phyloP scores from a whole-genome alignment of 2,113 vertebrate species.

The Rattus rattus region DNA sequence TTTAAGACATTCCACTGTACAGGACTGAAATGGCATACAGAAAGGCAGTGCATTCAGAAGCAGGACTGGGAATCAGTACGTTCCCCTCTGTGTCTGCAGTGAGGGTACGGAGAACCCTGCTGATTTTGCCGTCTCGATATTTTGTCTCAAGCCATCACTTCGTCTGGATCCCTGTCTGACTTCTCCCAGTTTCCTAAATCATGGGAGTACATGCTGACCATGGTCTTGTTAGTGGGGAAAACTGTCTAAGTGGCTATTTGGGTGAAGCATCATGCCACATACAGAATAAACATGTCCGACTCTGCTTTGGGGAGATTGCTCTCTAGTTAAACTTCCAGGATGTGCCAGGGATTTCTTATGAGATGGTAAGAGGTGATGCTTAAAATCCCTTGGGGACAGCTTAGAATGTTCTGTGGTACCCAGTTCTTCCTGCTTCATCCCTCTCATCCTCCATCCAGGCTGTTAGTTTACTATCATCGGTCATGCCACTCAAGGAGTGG shows the following conservation, averaged over 20 bases:
- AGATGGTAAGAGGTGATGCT: conserved; percentile 31
- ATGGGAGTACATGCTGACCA: not conserved
- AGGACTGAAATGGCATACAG: not conserved
- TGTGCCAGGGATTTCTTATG: conserved; percentile 12
- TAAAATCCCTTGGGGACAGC: conserved; percentile 6
- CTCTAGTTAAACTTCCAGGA: conserved; percentile 11
- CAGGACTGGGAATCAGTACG: not conserved
- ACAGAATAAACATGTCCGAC: accelerated
- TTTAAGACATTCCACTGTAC: not conserved
- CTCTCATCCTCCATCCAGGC: conserved; percentile 30
- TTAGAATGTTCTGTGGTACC: conserved; percentile 31
- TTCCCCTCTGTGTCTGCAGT: not conserved
- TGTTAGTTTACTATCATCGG: conserved; percentile 61
- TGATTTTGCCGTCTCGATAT: not conserved
- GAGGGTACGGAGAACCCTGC: not conserved
- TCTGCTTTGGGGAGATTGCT: not conserved
- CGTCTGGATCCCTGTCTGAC: not conserved
- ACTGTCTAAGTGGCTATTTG: not conserved
- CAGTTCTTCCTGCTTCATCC: not conserved
- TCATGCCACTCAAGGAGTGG: conserved; percentile 65
- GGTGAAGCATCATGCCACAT: too few relatives aligned
- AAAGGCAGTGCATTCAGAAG: not conserved
- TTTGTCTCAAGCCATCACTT: too few relatives aligned
- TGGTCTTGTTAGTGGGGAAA: not conserved
- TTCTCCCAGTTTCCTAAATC: not conserved